Evolutionary conservation across 2,113 vertebrate genomes (phyloP), one percentile per base, ranked within the genome.

Genomic region (Atractosteus spatula): DNA sequence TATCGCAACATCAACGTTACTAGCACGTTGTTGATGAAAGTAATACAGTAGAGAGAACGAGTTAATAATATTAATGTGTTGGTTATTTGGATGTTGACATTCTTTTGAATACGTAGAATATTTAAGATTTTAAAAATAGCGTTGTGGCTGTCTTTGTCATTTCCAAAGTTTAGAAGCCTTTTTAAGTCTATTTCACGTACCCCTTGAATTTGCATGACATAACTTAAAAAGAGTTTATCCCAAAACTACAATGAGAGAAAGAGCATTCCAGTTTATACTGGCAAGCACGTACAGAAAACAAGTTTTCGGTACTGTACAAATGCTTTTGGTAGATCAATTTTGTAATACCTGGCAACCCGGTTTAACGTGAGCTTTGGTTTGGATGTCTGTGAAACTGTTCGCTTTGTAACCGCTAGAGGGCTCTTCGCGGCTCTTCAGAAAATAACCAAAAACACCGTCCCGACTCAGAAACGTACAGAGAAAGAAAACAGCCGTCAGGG

Each of bases 331-430:
- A 45, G 13, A 44, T 16, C 56, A 59, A 11, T 45, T 55, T 54
- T 68, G 62, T n/a, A 29, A 51, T 54, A 55, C 44, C 54, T 11
- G 16, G 44, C n/a, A 68, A 41, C 67, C 63, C 45, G 57, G 63
- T 66, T 62, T 55, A 51, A 10, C 42, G 61, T 14, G 45, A 29
- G 45, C 47, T 51, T 54, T 68, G 45, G 17, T 45, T 29, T 71
- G 42, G 16, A 16, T 62, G 69, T 51, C 16, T 68, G 45, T 41
- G 14, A 56, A 44, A 68, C 68, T 63, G 68, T 73, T 76, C 72
- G 14, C 7, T 13, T 5, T 70, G 80, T 88, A 91, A 85, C 97
- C 97, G 85, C 96, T 93, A 97, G 97, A 95, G 96, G 97, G 96
- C 93, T 93, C 93, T 91, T 91, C 86, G 89, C 94, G 89, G 65